Conservation (phyloP, 2,888 invertebrate genomes). For the Limenitis arthemis region DNA sequence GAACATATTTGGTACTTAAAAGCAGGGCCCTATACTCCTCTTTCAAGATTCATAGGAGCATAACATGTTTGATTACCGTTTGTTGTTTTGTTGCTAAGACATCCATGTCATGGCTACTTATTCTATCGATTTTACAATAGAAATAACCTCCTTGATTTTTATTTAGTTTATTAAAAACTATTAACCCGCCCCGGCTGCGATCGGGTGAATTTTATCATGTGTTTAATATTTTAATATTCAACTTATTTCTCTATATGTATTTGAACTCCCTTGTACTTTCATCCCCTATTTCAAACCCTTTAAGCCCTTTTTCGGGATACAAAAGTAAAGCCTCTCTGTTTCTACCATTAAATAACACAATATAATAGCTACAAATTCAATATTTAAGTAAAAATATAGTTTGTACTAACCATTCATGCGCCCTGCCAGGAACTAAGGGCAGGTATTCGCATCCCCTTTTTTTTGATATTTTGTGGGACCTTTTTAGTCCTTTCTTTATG, state of each 20-base stretch:
- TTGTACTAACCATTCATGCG: slow-evolving; percentile 1
- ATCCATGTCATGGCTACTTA: slow-evolving; percentile 45
- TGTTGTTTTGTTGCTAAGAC: slow-evolving; percentile 65
- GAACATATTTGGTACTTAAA: slow-evolving; percentile 44
- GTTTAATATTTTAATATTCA: no score
- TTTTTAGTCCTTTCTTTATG: slow-evolving; percentile 34
- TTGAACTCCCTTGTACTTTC: no score
- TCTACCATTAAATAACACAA: no score
- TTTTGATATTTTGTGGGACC: slow-evolving; percentile 41
- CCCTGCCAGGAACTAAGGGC: slow-evolving; percentile 31
- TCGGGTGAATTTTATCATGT: no score
- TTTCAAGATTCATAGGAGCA: slow-evolving; percentile 50
- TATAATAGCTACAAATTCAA: no score
- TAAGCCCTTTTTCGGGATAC: no score
- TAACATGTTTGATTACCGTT: slow-evolving; percentile 62
- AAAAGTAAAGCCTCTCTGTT: no score
- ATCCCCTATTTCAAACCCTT: no score
- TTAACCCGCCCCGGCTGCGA: no score
- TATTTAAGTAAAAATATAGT: neutral
- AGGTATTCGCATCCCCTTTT: slow-evolving; percentile 63
- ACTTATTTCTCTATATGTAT: no score
- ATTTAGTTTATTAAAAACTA: no score
- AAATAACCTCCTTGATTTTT: neutral
- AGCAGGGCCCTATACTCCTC: slow-evolving; percentile 37
- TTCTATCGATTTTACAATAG: slow-evolving; percentile 10